Base-by-base conservation (phyloP, 2,797 vertebrate genomes). In the Thaleichthys pacificus region DNA sequence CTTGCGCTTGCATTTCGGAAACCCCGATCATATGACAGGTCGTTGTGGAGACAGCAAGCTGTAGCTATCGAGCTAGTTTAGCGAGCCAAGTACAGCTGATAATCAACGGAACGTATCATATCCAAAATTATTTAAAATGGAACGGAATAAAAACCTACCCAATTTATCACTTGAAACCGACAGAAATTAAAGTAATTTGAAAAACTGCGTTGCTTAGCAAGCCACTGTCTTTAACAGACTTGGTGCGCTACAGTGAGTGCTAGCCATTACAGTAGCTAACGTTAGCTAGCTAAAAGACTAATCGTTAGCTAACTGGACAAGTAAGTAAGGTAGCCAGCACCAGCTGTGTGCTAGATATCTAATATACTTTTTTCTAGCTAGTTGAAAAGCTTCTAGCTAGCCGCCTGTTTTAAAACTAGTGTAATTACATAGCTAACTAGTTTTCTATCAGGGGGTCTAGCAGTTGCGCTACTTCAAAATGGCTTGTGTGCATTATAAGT, bases 401-500 rank as follows among this genome's bases (percentile, higher is more conserved):
- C 64, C 75, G 4, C 19, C 22, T 56, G 49, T 30, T 30, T 56
- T 32, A 5, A 15, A 54, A 47, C 26, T 54, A 54, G 47, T 42
- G 22, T 5, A 7, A 22, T 6, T 72, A 32, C n/a, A 54, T 68
- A 42, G 84, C 80, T 82, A 77, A 79, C 81, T 78, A 73, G 21
- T 22, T 38, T 56, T 12, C 5, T 26, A 17, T 19, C n/a, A n/a
- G n/a, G 2, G 4, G 28, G 21, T 24, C 12, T 0, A 8, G 30
- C 26, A 32, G n/a, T 26, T 58, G 62, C 35, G 65, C 17, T 56
- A 42, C 24, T 11, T 24, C 80, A 88, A 3, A 77, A 99, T 99
- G 97, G 94, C 96, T 88, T 97, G 96, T 87, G 92, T 99, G 69
- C 97, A 98, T 82, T 99, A 99, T 85, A 98, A 99, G 90, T 99